phyloP scores from a whole-genome alignment of 2,113 vertebrate genomes.

The Danio rerio region GRCz12tu NC_133195.1:36280501-36281000 shows the following conservation, averaged over 20 bases:
- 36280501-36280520: neutral
- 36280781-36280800: constrained; percentile 23
- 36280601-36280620: neutral
- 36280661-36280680: constrained; percentile 16
- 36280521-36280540: neutral
- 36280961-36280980: constrained; percentile 27
- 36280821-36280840: neutral
- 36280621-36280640: neutral
- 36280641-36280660: constrained; percentile 30
- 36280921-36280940: constrained; percentile 1
- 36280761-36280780: constrained; percentile 1
- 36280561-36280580: neutral
- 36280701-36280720: constrained; percentile 22
- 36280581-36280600: constrained; percentile 11
- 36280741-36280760: constrained; percentile 28
- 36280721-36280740: neutral
- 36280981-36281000: constrained; percentile 29
- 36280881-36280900: neutral
- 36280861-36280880: neutral
- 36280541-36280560: neutral
- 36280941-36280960: neutral
- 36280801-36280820: neutral
- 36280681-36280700: constrained; percentile 13
- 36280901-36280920: constrained; percentile 1
- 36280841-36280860: neutral